Evolutionary conservation across 2,113 vertebrate species (phyloP), one percentile per base, ranked within the genome.

Genomic region (Mormyrus lacerda): DNA sequence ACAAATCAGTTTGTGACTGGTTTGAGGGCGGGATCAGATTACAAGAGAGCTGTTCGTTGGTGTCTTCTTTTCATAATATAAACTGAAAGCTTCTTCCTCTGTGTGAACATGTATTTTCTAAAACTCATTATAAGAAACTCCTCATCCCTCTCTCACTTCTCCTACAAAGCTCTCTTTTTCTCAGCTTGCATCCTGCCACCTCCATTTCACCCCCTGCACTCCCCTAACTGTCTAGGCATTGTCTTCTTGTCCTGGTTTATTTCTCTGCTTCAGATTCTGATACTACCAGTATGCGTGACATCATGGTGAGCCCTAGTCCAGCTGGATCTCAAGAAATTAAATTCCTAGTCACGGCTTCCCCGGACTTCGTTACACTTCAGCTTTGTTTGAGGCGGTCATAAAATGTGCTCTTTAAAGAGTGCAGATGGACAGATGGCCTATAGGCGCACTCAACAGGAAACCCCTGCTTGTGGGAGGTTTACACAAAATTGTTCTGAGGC

Each of bases 311-410:
- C 73, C 39, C 35, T 1, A 4, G 90, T 90, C 87, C 88, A 90
- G 35, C 88, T 90, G 50, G 48, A 44, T 87, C 90, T 92, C 91
- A 91, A 90, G 88, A 92, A 92, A 90, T 93, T 87, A 5, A 79
- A 89, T 92, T 92, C 91, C 87, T 39, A 8, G 27, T 35, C 51
- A 87, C 88, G 88, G 39, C 79, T 89, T 89, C 91, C 90, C 91
- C 89, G 90, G 90, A 89, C 47, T 90, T 11, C 48, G 84, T 91
- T 91, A 88, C 79, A 94, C 92, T 93, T 91, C 88, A 11, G 76
- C 85, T 90, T 89, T 47, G 91, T 87, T 21, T 79, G 27, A 89
- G 13, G 69, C 15, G 6, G 3, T 42, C 31, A 39, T 7, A 39
- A 79, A 42, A 79, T 19, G 7, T 76, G 69, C 31, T 76, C 69